Conservation (phyloP, 2,888 invertebrate genomes). For the Eupithecia subumbrata region DNA sequence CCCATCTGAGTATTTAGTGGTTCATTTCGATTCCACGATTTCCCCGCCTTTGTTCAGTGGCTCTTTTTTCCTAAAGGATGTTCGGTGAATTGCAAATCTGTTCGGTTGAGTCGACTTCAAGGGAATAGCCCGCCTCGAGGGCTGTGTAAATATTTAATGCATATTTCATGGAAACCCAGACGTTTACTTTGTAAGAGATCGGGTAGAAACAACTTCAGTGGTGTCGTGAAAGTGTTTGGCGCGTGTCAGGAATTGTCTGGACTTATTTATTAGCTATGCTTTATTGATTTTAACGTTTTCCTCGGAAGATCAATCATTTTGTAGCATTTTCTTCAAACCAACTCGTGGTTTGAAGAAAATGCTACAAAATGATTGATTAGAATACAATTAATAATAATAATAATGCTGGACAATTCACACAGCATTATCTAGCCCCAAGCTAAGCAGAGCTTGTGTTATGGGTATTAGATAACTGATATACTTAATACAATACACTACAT, state of each 20-base stretch:
- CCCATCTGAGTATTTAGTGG: constrained; percentile 65
- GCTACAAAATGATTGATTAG: too few relatives aligned
- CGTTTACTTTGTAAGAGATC: constrained; percentile 77
- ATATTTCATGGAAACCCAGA: constrained; percentile 78
- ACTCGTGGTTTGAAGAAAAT: neutral
- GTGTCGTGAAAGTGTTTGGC: constrained; percentile 53
- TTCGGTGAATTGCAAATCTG: constrained; percentile 81
- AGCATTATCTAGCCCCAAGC: too few relatives aligned
- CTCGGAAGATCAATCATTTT: neutral
- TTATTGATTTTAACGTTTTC: neutral
- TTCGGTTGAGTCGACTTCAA: constrained; percentile 77
- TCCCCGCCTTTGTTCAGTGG: constrained; percentile 68
- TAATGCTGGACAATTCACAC: too few relatives aligned
- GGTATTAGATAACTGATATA: too few relatives aligned
- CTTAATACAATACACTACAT: too few relatives aligned
- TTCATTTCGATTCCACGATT: constrained; percentile 70
- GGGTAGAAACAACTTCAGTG: constrained; percentile 65
- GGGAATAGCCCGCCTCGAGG: constrained; percentile 69
- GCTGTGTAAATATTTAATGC: constrained; percentile 82
- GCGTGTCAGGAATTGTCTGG: constrained; percentile 19
- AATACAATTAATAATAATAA: too few relatives aligned
- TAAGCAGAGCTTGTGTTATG: too few relatives aligned
- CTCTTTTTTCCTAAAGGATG: constrained; percentile 76
- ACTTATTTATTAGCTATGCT: neutral
- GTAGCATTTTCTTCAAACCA: too few relatives aligned